Conservation (phyloP, 2,113 vertebrate genomes). For the Callopanchax toddi region DNA sequence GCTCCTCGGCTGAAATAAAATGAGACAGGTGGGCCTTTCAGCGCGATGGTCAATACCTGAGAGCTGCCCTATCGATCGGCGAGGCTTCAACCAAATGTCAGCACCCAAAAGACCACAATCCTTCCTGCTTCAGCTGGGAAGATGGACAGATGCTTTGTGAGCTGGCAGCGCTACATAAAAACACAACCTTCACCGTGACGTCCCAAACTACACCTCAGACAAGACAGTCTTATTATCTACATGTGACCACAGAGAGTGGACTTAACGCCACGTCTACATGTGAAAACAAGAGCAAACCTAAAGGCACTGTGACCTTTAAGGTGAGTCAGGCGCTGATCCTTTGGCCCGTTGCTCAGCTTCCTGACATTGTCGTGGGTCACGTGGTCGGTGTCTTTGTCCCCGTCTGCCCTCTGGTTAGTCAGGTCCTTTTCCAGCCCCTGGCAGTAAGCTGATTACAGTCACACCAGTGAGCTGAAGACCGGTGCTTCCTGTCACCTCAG, state of each 20-base stretch:
- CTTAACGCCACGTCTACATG: constrained; percentile 1
- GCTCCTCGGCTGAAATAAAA: constrained; percentile 40
- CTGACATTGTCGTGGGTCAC: constrained; percentile 42
- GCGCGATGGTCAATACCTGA: constrained; percentile 58
- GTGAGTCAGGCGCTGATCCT: constrained; percentile 25
- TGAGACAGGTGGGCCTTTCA: constrained; percentile 52
- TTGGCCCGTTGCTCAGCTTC: constrained; percentile 25
- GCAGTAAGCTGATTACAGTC: constrained; percentile 63
- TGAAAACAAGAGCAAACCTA: neutral
- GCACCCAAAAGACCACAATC: constrained; percentile 50
- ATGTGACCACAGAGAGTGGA: neutral
- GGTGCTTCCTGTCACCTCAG: constrained; percentile 30
- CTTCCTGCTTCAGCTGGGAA: constrained; percentile 34
- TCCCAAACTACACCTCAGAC: constrained; percentile 3
- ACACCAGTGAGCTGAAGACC: constrained; percentile 36
- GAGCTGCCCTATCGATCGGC: constrained; percentile 60
- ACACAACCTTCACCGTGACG: constrained; percentile 7
- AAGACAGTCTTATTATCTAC: neutral
- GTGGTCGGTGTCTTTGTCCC: constrained; percentile 31
- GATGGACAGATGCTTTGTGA: constrained; percentile 24
- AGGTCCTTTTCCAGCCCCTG: constrained; percentile 15
- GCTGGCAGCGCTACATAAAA: constrained; percentile 6
- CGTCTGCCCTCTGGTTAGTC: constrained; percentile 15
- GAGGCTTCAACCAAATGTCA: constrained; percentile 63
- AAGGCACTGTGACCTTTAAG: constrained; percentile 16